Conservation (phyloP, 2,888 invertebrate species). For the Rhaphigaster nebulosa region DNA sequence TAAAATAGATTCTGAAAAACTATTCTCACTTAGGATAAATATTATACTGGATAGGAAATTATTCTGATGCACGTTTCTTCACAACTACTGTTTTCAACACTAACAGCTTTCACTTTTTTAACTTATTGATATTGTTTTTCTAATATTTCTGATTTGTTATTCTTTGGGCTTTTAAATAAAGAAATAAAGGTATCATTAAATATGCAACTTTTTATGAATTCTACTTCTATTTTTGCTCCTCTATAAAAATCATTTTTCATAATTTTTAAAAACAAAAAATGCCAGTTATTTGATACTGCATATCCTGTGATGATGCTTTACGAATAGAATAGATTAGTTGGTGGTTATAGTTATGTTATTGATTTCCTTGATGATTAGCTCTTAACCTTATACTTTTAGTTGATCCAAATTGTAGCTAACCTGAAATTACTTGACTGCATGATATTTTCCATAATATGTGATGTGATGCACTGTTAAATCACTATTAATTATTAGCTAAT, state of each 20-base stretch:
- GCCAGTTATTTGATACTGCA: slow-evolving; percentile 17
- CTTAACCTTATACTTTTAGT: slow-evolving; percentile 59
- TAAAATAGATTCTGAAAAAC: neutral
- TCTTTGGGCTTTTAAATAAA: neutral
- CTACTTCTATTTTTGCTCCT: neutral
- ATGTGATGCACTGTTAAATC: slow-evolving; percentile 62
- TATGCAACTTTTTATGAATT: neutral
- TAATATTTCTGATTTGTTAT: neutral
- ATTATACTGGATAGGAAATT: neutral
- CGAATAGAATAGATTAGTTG: slow-evolving; percentile 58
- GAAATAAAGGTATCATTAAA: neutral
- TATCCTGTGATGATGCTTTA: slow-evolving; percentile 53
- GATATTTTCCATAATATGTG: slow-evolving; percentile 61
- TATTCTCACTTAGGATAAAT: neutral
- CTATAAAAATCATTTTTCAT: neutral
- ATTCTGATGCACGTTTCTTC: slow-evolving; percentile 12
- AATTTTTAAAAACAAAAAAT: neutral
- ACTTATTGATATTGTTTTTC: neutral
- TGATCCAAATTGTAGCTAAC: slow-evolving; percentile 61
- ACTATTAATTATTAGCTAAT: slow-evolving; percentile 61
- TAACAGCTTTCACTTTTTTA: neutral
- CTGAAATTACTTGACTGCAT: slow-evolving; percentile 61
- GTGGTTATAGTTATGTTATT: slow-evolving; percentile 52
- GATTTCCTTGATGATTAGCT: slow-evolving; percentile 52
- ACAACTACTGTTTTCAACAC: neutral